Percentiles rank a stretch among this genome's conserved stretches.
Conservation (phyloP, 2,113 vertebrate species). For the Cyphomyrus plagiostoma region DNA sequence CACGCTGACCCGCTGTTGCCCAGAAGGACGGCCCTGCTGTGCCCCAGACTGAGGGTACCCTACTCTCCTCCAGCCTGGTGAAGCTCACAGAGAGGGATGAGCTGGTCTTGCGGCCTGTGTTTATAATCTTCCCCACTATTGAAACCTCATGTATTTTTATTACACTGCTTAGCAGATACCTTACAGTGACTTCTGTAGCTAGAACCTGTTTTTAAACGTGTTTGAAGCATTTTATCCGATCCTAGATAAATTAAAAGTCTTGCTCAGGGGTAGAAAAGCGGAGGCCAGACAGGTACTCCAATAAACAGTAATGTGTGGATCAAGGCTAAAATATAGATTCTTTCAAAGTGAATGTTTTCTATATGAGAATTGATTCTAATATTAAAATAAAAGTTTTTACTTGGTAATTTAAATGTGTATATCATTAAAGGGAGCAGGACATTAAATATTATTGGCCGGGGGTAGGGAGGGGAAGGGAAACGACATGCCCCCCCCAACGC, state of each 20-base stretch:
- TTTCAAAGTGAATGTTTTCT: background rate
- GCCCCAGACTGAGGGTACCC: background rate
- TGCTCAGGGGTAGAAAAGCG: background rate
- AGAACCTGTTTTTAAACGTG: background rate
- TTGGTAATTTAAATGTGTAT: background rate
- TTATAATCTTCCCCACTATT: background rate
- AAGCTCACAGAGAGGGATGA: no score
- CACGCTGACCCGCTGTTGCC: background rate
- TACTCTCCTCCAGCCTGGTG: background rate
- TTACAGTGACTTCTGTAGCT: background rate
- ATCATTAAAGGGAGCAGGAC: background rate
- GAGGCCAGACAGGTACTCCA: background rate
- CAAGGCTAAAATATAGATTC: background rate
- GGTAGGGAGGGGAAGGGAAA: background rate
- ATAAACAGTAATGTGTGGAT: background rate
- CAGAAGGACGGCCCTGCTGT: background rate
- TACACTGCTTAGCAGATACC: background rate
- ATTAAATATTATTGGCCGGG: background rate
- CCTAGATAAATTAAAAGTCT: background rate
- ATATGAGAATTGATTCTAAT: background rate
- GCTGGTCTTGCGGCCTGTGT: background rate
- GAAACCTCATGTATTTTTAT: background rate
- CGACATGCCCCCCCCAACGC: background rate
- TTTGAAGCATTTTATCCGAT: background rate
- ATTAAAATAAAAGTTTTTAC: background rate